Conservation (phyloP, 2,888 invertebrate genomes). For the Thysanoteuthis rhombus region DNA sequence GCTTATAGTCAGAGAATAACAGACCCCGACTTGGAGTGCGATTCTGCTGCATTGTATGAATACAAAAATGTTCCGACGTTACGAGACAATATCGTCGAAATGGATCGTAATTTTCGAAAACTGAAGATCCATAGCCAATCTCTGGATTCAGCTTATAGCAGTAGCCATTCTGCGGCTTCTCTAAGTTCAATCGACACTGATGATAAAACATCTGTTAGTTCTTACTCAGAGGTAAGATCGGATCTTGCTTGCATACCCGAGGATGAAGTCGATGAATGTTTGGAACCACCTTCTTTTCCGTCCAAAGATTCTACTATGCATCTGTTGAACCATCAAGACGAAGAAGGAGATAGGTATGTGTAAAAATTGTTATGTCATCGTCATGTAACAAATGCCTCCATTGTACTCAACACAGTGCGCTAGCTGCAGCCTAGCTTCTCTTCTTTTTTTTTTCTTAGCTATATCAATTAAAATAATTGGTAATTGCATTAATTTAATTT, state of each 20-base stretch:
- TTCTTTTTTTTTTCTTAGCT: no score
- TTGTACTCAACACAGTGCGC: no score
- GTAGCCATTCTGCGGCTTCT: not conserved
- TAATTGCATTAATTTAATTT: no score
- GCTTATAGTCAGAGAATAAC: not conserved
- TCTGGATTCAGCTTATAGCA: conserved; percentile 15
- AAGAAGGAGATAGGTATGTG: conserved; percentile 61
- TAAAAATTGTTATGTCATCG: no score
- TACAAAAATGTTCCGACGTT: not conserved
- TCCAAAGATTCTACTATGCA: no score
- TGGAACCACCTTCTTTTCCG: not conserved
- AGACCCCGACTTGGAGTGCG: not conserved
- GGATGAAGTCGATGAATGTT: not conserved
- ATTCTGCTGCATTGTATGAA: not conserved
- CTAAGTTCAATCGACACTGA: not conserved
- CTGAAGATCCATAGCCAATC: not conserved
- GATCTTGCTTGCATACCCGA: not conserved
- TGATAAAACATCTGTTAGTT: not conserved
- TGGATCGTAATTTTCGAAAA: conserved; percentile 13
- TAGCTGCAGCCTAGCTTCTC: no score
- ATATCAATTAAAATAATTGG: no score
- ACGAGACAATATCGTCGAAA: not conserved
- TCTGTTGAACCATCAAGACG: conserved; percentile 48
- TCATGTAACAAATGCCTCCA: no score
- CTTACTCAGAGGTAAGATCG: not conserved